Base-by-base conservation (phyloP, 2,888 invertebrate genomes). In the Lasioglossum figueresi region DNA sequence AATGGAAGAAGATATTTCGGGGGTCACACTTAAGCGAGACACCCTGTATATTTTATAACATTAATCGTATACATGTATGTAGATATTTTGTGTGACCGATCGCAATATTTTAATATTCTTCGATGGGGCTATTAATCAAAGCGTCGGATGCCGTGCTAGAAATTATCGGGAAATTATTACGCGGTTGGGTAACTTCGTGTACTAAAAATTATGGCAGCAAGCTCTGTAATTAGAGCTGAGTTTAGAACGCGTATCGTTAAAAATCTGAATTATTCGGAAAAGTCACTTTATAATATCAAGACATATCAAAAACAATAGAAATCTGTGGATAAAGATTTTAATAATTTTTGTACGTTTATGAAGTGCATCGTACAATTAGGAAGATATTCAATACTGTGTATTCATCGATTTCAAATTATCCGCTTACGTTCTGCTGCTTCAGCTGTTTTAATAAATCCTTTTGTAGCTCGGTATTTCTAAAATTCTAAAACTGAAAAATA, bases 61-160 rank as follows among this genome's bases (percentile, higher is more conserved):
- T 14, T 34, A 43, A 23, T 31, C 40, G 2, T 27, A 1, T 31
- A 14, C 14, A n/a, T 31, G 1, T 34, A 23, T 0, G 19, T 4
- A 48, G 31, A 72, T 31, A 63, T 23, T 59, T 75, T 79, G 68
- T n/a, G n/a, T n/a, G n/a, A n/a, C n/a, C n/a, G n/a, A 23, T 16
- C 40, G 48, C 79, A 80, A 79, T 63, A 70, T 75, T 40, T 73
- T 48, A 59, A 81, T 85, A 63, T 48, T 16, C 59, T 72, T 34
- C 14, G 48, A 52, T n/a, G 40, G 56, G 5, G 56, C 27, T 66
- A 80, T 84, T 83, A 80, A 85, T 83, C 80, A 77, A 40, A 27
- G 70, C 27, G 48, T 71, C 63, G 34, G 68, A 80, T 74, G 59
- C 59, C 31, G 16, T 40, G 45, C 74, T 72, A 71, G 75, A 43